Evolutionary conservation across 2,797 vertebrate species (phyloP), one percentile per base, ranked within the genome.

Genomic region (Spea hammondii): DNA sequence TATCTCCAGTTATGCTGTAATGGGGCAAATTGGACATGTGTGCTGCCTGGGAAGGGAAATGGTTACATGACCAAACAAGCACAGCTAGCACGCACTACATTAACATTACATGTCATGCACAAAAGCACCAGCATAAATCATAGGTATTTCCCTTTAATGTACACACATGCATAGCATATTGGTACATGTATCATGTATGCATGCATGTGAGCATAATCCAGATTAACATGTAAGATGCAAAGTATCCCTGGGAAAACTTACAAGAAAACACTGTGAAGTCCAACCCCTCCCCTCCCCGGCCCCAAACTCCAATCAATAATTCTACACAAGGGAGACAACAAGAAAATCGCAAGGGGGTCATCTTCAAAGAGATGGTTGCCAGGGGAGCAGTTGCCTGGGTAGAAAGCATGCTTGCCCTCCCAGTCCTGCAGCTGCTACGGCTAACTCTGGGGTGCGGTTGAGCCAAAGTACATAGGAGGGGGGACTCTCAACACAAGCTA

Each of bases 331-430:
- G 84, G 87, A 90, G 89, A 92, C 89, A 93, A 89, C 89, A 90
- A 89, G 86, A 89, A 90, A 92, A 91, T 90, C 91, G 88, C 90
- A 89, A 91, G 91, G 90, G 80, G 91, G 90, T 92, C 90, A 90
- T 89, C 90, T 91, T 91, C 91, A 92, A 92, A 92, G 90, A 86
- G 84, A 85, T 73, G 87, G 91, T 92, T 93, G 89, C 92, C 88
- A 92, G 80, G 91, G 90, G 90, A 88, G 91, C 88, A 86, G 90
- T 85, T 85, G 82, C 77, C 89, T 86, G 87, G 89, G 88, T 87
- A 17, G 10, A 77, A 92, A 88, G 90, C 89, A 92, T 88, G 90
- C 70, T 82, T 69, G 70, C 75, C 79, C 79, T 77, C 79, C 75
- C 75, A 74, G 70, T 70, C 50, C 79, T 82, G 79, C 79, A 82